A percentile compares a stretch with the other conserved stretches of the same genome.
phyloP scores from a whole-genome alignment of 2,797 vertebrate species.

The Lycodopsis pacificus region DNA sequence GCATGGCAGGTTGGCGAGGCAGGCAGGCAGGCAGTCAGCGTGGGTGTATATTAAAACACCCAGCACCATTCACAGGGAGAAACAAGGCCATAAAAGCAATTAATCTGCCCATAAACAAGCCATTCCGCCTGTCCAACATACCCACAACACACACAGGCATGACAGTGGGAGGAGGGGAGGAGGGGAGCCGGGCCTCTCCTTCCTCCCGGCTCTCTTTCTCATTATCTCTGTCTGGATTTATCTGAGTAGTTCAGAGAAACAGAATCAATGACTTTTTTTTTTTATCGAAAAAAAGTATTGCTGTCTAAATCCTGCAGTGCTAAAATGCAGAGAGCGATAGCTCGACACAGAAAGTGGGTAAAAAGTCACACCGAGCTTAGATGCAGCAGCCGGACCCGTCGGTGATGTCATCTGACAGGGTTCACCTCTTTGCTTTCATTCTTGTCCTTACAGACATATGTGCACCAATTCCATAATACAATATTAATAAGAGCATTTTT shows the following conservation, averaged over 20 bases:
- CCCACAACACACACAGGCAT: constrained; percentile 60
- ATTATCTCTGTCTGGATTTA: constrained; percentile 59
- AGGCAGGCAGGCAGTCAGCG: constrained; percentile 52
- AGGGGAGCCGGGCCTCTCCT: constrained; percentile 15
- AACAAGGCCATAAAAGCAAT: constrained; percentile 83
- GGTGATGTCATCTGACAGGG: constrained; percentile 23
- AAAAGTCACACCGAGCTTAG: constrained; percentile 36
- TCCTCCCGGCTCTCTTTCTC: constrained; percentile 58
- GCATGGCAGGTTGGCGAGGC: constrained; percentile 50
- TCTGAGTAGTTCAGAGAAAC: constrained; percentile 11
- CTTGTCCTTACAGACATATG: neutral
- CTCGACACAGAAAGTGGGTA: constrained; percentile 28
- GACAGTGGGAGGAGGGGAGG: constrained; percentile 52
- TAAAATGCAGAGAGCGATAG: constrained; percentile 38
- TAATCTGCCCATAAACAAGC: constrained; percentile 82
- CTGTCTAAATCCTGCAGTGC: constrained; percentile 51
- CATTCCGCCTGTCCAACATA: constrained; percentile 72
- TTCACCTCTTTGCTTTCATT: constrained; percentile 5
- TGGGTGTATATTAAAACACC: constrained; percentile 80
- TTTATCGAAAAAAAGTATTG: constrained; percentile 38
- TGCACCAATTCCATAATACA: neutral
- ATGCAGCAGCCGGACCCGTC: constrained; percentile 2
- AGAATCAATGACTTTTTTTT: constrained; percentile 36
- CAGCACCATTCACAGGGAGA: constrained; percentile 71
- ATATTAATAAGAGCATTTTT: neutral